These are phyloP conservation scores for Sesamia inferens DNA, from an alignment of 2,888 invertebrate genomes.

Conservation along the genomic window DNA sequence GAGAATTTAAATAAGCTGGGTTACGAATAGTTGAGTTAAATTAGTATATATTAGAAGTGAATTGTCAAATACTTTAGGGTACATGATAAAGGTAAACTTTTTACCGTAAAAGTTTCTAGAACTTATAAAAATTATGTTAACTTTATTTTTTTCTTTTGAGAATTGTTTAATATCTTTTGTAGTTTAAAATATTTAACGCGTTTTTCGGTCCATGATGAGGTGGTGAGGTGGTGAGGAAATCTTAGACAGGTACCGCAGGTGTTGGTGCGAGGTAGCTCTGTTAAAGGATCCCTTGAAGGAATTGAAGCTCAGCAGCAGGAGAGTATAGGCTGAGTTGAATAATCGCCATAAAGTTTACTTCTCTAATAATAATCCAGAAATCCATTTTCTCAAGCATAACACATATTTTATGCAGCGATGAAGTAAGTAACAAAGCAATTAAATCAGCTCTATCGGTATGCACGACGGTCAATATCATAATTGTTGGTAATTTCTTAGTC, in stretches of 20 bases:
- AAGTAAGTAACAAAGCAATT: slow-evolving; percentile 59
- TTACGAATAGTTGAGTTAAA: not conserved
- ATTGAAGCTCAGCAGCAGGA: not conserved
- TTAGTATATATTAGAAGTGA: too few relatives aligned
- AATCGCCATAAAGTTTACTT: not conserved
- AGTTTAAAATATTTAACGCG: not conserved
- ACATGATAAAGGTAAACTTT: too few relatives aligned
- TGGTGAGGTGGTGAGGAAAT: not conserved
- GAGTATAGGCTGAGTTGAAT: not conserved
- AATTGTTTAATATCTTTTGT: not conserved
- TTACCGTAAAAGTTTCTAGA: not conserved
- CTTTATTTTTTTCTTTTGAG: not conserved
- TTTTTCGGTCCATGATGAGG: not conserved
- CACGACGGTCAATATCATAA: slow-evolving; percentile 62
- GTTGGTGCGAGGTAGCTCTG: not conserved
- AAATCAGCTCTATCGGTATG: slow-evolving; percentile 45
- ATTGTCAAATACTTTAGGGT: too few relatives aligned
- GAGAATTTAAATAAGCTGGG: not conserved
- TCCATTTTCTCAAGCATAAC: not conserved
- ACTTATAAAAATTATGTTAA: not conserved
- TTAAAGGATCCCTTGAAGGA: not conserved
- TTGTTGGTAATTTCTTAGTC: slow-evolving; percentile 55
- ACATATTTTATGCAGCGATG: slow-evolving; percentile 22
- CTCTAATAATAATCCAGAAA: not conserved
- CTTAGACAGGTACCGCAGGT: not conserved